Conservation (phyloP, 2,797 vertebrate genomes). For the Pristis pectinata region DNA sequence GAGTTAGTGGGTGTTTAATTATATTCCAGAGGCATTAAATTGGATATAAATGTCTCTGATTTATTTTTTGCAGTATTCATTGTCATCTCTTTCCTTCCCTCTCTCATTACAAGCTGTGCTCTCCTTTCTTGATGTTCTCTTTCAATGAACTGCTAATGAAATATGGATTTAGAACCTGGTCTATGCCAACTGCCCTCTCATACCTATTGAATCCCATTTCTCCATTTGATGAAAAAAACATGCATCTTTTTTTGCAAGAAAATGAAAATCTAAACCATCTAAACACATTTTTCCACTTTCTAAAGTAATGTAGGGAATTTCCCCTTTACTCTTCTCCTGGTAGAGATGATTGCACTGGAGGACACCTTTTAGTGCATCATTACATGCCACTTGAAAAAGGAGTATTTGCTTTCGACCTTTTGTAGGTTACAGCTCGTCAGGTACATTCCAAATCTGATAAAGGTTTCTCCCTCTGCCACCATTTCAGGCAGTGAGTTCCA, state of each 20-base stretch:
- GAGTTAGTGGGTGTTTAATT: neutral
- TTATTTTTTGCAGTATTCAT: too few relatives aligned
- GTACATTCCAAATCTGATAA: too few relatives aligned
- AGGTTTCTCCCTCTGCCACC: too few relatives aligned
- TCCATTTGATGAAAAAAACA: neutral
- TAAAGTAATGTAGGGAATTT: neutral
- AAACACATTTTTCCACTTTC: neutral
- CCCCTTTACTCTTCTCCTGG: neutral
- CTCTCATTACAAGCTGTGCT: neutral
- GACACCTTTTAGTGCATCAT: too few relatives aligned
- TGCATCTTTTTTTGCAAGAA: neutral
- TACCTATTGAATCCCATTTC: neutral
- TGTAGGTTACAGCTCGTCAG: too few relatives aligned
- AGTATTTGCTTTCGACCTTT: too few relatives aligned
- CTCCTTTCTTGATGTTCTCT: neutral
- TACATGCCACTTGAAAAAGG: too few relatives aligned
- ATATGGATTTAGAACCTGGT: neutral
- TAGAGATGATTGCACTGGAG: neutral
- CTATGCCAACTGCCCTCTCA: neutral
- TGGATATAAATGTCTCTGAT: conserved; percentile 5
- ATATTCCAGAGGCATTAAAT: neutral
- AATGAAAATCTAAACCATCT: neutral
- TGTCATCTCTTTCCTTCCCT: neutral
- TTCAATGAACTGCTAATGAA: neutral
- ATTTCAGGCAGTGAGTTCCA: too few relatives aligned